Base-by-base conservation (phyloP, 2,888 invertebrate species). In the Heteropelma amictum region DNA sequence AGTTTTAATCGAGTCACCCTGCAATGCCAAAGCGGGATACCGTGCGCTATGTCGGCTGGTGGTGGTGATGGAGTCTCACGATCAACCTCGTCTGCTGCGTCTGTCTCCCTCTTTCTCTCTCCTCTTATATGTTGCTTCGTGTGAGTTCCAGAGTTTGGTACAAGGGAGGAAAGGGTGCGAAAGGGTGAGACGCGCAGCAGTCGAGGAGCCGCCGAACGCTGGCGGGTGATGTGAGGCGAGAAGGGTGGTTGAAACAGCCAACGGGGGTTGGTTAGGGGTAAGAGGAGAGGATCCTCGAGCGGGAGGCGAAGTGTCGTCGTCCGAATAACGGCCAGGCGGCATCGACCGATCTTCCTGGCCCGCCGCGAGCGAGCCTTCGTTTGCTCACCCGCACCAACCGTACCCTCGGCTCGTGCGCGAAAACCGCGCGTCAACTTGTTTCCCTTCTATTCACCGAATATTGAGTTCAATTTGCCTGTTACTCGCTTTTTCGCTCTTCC, bases 281-380 rank as follows among this genome's bases (percentile, higher is more conserved):
- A 67, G 72, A 79, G 69, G 72, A 61, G 70, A 74, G 60, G 72
- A 68, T 77, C 75, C 83, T 82, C 83, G 83, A 83, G 85, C 82
- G 86, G 87, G 86, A 85, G 87, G 88, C 86, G 86, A 88, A 88
- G 88, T 89, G 89, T 89, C 89, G 89, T 89, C 88, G 89, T 88
- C 89, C 89, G 89, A 89, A 89, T 89, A 89, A 89, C 88, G 89
- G 89, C 87, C 87, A 85, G 84, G 87, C 88, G 87, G 88, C 88
- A 89, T 88, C 89, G 89, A 88, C 89, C 88, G 89, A 88, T 86
- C 86, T 85, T 86, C 86, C 85, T 84, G 84, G 85, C 84, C 85
- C 85, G 85, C 84, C 71, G 47, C 49, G 67, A 56, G 58, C 67
- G 65, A 74, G 38, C 64, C 54, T 49, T 76, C 70, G 56, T 58